Conservation (phyloP, 2,797 vertebrate species). For the Manis javanica region DNA sequence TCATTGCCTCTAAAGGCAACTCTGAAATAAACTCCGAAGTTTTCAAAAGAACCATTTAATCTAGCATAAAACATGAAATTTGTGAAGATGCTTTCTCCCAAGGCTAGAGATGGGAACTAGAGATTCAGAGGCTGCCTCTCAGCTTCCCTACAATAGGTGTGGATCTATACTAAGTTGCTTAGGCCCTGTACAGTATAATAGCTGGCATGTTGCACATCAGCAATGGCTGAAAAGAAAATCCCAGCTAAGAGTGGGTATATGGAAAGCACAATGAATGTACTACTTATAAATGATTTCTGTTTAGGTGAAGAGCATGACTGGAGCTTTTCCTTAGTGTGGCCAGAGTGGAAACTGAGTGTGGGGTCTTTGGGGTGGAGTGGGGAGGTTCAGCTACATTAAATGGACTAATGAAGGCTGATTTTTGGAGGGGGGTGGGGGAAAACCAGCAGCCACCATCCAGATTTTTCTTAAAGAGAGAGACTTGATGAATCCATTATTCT, state of each 20-base stretch:
- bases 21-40: background rate
- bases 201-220: background rate
- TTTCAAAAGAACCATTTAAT: background rate
- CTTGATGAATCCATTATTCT: background rate
- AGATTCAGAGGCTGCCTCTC: background rate
- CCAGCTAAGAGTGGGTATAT: background rate
- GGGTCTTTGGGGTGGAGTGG: background rate
- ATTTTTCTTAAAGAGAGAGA: slow-evolving; percentile 50
- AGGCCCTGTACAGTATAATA: background rate
- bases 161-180: background rate
- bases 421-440: background rate
- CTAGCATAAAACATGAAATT: background rate
- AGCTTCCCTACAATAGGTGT: background rate
- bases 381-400: background rate
- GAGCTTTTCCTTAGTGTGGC: background rate
- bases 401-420: background rate
- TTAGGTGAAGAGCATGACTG: background rate
- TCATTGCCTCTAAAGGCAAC: background rate
- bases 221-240: background rate
- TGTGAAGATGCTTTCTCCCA: background rate
- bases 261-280: background rate
- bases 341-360: background rate
- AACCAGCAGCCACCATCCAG: background rate
- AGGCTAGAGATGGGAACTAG: background rate
- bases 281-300: slow-evolving; percentile 7